These are phyloP conservation scores for Habropoda laboriosa DNA, from an alignment of 1,140 invertebrate species.

Conservation along the genomic window DNA sequence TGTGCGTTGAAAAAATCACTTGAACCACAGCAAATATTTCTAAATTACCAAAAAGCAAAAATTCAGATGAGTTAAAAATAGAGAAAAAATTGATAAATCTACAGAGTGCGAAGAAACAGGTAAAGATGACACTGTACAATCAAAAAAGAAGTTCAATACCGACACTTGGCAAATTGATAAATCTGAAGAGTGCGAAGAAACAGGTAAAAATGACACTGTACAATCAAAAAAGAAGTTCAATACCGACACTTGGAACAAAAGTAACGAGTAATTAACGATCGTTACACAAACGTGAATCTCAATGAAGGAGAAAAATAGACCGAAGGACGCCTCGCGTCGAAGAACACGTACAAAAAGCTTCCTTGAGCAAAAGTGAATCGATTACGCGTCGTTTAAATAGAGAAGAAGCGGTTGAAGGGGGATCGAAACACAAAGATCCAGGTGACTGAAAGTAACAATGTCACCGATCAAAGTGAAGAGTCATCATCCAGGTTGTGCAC, in stretches of 20 bases:
- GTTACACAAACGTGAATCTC: neutral
- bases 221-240: neutral
- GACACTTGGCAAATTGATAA: neutral
- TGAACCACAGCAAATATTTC: no score
- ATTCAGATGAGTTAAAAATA: neutral
- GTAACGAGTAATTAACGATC: no score
- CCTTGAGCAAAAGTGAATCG: neutral
- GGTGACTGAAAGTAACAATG: conserved; percentile 6
- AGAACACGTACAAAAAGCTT: neutral
- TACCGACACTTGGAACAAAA: neutral
- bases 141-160: neutral
- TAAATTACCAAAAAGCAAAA: neutral
- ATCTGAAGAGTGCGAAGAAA: accelerated
- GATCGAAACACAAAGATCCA: neutral
- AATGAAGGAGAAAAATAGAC: neutral
- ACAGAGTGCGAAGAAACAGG: no score
- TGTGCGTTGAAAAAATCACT: no score
- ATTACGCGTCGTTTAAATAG: neutral
- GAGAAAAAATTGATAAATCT: no score
- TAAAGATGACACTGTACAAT: no score
- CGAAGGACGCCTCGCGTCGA: neutral
- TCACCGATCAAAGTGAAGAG: neutral
- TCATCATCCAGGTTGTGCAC: neutral
- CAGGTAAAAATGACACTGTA: neutral
- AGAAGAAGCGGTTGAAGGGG: neutral